Evolutionary conservation across 1,140 invertebrate species (phyloP).

Genomic region (Spodoptera frugiperda): DNA sequence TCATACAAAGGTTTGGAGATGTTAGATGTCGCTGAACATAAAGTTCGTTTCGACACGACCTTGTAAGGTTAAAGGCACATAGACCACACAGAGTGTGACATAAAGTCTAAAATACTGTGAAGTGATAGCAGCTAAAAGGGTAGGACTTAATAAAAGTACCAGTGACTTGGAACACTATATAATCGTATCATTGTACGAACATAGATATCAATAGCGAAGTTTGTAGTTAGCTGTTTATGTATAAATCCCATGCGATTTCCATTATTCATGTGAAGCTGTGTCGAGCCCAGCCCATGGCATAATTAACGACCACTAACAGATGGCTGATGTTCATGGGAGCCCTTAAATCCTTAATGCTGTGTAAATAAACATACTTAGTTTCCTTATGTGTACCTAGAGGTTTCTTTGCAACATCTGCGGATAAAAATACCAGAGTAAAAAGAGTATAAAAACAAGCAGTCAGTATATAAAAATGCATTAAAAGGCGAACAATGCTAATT

Average conservation of each 20-base stretch:
- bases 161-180: too few relatives aligned
- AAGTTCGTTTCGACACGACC: neutral
- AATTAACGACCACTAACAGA: constrained; percentile 33
- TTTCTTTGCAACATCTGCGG: too few relatives aligned
- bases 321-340: neutral
- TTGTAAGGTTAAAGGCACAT: neutral
- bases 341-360: neutral
- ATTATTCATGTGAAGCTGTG: constrained; percentile 27
- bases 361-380: neutral
- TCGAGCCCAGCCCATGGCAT: constrained; percentile 25
- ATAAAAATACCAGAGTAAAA: too few relatives aligned
- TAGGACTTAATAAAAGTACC: neutral
- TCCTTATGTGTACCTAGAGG: too few relatives aligned
- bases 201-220: too few relatives aligned
- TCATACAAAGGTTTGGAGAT: neutral
- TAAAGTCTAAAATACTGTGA: constrained; percentile 2
- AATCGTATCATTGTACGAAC: too few relatives aligned
- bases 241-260: constrained; percentile 26
- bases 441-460: too few relatives aligned
- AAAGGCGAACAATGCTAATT: too few relatives aligned
- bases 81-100: neutral
- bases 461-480: too few relatives aligned
- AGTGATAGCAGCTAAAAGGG: neutral
- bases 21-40: neutral
- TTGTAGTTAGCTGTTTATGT: constrained; percentile 5